Conservation (phyloP, 2,113 vertebrate genomes). For the Phrynosoma blainvillii region DNA sequence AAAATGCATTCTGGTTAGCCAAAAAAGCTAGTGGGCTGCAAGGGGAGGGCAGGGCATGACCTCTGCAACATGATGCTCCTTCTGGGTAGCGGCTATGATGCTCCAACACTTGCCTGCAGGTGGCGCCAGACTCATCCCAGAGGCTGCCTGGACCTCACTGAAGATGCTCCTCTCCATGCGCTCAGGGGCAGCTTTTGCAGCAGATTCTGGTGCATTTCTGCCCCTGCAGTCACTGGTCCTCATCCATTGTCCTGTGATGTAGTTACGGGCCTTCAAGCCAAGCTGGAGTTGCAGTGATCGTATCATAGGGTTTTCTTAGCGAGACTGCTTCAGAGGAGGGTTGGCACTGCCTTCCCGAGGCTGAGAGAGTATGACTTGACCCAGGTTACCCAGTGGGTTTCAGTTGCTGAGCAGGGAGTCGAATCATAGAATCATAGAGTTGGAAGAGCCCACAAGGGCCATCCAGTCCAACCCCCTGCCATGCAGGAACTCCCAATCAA, state of each 20-base stretch:
- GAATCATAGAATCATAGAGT: too few relatives aligned
- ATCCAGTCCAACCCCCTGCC: too few relatives aligned
- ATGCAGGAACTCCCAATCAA: too few relatives aligned
- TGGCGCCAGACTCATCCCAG: constrained; percentile 21
- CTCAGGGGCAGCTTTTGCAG: not conserved
- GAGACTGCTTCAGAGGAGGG: too few relatives aligned
- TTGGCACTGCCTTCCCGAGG: not conserved
- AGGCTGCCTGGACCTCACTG: not conserved
- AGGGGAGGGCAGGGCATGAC: not conserved
- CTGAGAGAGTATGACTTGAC: not conserved
- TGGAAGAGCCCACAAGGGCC: too few relatives aligned
- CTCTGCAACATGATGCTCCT: not conserved
- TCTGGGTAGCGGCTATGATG: not conserved
- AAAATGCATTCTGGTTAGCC: too few relatives aligned
- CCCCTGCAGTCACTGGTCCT: not conserved
- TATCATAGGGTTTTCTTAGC: too few relatives aligned
- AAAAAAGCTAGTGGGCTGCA: not conserved
- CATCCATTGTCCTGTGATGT: too few relatives aligned
- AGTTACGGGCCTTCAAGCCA: too few relatives aligned
- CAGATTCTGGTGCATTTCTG: not conserved
- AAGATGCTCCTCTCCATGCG: not conserved
- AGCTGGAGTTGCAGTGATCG: too few relatives aligned
- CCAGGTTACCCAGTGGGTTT: not conserved
- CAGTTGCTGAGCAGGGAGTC: too few relatives aligned
- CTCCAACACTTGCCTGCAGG: not conserved